Base-by-base conservation (phyloP, 2,797 vertebrate species). In the Oreonectes daqikongensis region DNA sequence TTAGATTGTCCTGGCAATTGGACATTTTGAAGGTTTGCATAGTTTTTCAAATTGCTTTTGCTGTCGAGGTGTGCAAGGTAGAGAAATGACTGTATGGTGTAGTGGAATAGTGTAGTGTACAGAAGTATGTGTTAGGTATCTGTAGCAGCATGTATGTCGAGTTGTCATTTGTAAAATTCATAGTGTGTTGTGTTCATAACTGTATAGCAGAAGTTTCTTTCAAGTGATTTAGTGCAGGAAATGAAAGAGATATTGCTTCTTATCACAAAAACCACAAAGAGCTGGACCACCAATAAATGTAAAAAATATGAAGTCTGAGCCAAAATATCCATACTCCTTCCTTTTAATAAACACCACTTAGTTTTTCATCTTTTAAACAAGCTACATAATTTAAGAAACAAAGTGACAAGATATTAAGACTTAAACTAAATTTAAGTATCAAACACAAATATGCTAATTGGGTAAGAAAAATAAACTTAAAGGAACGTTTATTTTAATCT, bases 151-250 rank as follows among this genome's bases (percentile, higher is more conserved):
- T 32, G 64, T n/a, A 35, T 24, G n/a, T n/a, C n/a, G 26, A 55
- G 52, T 42, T 67, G 52, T 66, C 38, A 67, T 67, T 75, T 67
- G 63, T 75, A 42, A 22, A 74, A 67, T 26, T 14, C 26, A 55
- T 67, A 67, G 6, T 55, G 50, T 32, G 12, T 67, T 75, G 24
- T 57, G 14, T 30, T 14, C 12, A 60, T n/a, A 32, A 18, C 28
- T 60, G 26, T 24, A 42, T 44, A 9, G 52, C 38, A 75, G 38
- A 46, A 46, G 18, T 14, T 9, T 67, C 26, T 67, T 75, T 59
- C 24, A 57, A 32, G 38, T 55, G 22, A 67, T 75, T 42, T 75
- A 67, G 50, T 67, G n/a, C 38, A 59, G 53, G 8, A 61, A 61
- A 24, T 46, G 11, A 22, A 57, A 30, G 22, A 44, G 28, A 10